Evolutionary conservation across 2,888 invertebrate genomes (phyloP).

Genomic region (Autographa pulchrina): DNA sequence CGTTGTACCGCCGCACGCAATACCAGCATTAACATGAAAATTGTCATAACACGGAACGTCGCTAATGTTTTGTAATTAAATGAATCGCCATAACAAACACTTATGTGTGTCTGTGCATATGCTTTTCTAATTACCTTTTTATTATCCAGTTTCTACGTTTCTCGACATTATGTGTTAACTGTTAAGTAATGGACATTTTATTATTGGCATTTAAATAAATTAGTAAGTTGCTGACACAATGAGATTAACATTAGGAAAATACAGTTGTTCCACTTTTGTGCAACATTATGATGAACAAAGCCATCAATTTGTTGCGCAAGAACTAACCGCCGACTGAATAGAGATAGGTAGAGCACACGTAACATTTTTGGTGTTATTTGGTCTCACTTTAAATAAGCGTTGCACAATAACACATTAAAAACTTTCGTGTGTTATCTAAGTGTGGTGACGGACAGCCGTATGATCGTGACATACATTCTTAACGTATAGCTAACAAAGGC

Average conservation of each 20-base stretch:
- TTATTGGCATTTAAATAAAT: slow-evolving; percentile 14
- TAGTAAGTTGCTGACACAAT: slow-evolving; percentile 26
- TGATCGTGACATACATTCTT: slow-evolving; percentile 71
- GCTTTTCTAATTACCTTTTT: neutral
- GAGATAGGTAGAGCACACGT: slow-evolving; percentile 64
- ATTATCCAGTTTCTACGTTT: neutral
- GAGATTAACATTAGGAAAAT: slow-evolving; percentile 43
- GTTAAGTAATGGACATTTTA: neutral
- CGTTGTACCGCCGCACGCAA: slow-evolving; percentile 66
- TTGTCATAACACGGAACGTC: slow-evolving; percentile 63
- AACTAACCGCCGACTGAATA: slow-evolving; percentile 43
- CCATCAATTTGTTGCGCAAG: slow-evolving; percentile 70
- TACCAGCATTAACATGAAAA: slow-evolving; percentile 69
- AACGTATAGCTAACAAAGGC: slow-evolving; percentile 58
- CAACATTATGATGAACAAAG: slow-evolving; percentile 69
- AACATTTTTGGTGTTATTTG: slow-evolving; percentile 71
- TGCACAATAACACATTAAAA: slow-evolving; percentile 77
- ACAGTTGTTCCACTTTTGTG: slow-evolving; percentile 59
- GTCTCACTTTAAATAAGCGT: slow-evolving; percentile 66
- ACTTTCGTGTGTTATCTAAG: slow-evolving; percentile 84
- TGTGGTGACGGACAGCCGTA: slow-evolving; percentile 72
- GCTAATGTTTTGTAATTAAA: slow-evolving; percentile 58
- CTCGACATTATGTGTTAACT: neutral
- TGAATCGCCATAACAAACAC: slow-evolving; percentile 51
- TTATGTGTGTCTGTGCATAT: slow-evolving; percentile 37